phyloP scores from a whole-genome alignment of 2,888 invertebrate genomes.

The Eupithecia dodoneata region DNA sequence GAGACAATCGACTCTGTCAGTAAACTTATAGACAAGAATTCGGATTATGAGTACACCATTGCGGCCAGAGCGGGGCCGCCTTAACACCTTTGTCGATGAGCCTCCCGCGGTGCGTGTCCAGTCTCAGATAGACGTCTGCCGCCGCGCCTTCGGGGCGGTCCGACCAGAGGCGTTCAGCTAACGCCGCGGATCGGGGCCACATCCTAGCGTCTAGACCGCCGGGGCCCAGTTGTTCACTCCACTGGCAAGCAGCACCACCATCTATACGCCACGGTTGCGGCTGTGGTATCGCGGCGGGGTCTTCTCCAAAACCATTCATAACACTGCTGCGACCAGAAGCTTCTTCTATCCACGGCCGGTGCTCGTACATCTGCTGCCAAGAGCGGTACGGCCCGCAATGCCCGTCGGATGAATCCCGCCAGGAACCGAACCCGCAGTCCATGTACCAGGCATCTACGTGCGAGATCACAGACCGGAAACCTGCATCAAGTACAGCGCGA shows the following conservation, averaged over 20 bases:
- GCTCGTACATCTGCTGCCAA: conserved; percentile 94
- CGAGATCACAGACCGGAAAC: conserved; percentile 90
- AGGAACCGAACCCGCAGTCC: conserved; percentile 94
- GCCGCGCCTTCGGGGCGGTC: conserved; percentile 81
- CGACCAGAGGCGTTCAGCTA: conserved; percentile 92
- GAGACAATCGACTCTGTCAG: conserved; percentile 1
- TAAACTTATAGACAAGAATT: conserved; percentile 86
- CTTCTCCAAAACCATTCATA: conserved; percentile 73
- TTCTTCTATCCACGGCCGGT: conserved; percentile 88
- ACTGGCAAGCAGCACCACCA: conserved; percentile 93
- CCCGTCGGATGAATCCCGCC: conserved; percentile 92
- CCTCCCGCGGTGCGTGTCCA: conserved; percentile 87
- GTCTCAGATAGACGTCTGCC: conserved; percentile 87
- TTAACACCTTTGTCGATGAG: conserved; percentile 85
- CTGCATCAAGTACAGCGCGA: conserved; percentile 89
- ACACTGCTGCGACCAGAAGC: conserved; percentile 40
- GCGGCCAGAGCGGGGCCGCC: conserved; percentile 90
- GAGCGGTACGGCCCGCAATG: conserved; percentile 94
- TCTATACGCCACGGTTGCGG: conserved; percentile 80
- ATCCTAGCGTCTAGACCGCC: conserved; percentile 90
- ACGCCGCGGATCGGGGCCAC: conserved; percentile 92
- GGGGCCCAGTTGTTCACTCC: conserved; percentile 93
- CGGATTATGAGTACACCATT: conserved; percentile 91
- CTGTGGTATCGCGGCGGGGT: conserved; percentile 82
- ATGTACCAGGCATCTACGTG: conserved; percentile 96